These are phyloP conservation scores for Norana najaformis DNA, from an alignment of 2,888 invertebrate species.

Conservation along the genomic window DNA sequence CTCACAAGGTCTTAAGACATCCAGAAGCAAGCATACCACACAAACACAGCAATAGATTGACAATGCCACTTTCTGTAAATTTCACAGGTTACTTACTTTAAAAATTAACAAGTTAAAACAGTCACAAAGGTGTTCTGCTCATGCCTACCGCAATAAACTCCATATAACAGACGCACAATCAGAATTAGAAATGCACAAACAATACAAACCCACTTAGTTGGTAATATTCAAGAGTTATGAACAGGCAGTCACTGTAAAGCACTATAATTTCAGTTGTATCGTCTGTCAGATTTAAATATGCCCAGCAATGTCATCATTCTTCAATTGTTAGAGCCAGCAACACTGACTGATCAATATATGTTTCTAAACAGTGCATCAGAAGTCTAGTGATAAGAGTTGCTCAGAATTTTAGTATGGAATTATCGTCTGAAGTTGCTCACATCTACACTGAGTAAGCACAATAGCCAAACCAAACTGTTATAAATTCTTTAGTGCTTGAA, in stretches of 20 bases:
- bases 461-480: neutral
- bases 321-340: neutral
- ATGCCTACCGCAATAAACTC: too few species aligned
- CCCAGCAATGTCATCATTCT: too few species aligned
- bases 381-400: too few species aligned
- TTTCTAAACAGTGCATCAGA: neutral
- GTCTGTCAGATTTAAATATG: too few species aligned
- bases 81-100: neutral
- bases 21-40: neutral
- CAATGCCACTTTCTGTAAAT: neutral
- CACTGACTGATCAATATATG: neutral
- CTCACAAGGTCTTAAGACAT: too few species aligned
- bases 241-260: neutral
- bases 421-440: neutral
- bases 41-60: neutral
- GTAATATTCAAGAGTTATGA: neutral
- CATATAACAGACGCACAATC: neutral
- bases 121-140: neutral
- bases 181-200: neutral
- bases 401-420: neutral
- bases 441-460: neutral
- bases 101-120: neutral
- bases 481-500: neutral
- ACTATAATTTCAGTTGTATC: too few species aligned
- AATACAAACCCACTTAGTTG: neutral